These are phyloP conservation scores for Galago senegalensis DNA, from an alignment of 2,797 vertebrate species.

Conservation along the genomic window DNA sequence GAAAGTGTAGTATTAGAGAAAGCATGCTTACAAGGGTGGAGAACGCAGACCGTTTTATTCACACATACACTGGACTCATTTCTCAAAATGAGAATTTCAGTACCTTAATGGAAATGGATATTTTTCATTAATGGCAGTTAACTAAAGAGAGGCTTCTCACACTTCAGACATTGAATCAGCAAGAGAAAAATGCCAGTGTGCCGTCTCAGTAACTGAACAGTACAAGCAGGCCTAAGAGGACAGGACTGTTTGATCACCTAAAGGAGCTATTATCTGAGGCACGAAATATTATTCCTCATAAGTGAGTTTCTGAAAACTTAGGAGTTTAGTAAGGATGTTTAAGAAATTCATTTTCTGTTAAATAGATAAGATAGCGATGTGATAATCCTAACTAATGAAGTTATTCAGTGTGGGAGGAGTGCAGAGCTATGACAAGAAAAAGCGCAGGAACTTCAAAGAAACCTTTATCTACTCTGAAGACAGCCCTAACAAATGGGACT, in stretches of 20 bases:
- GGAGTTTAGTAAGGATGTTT: constrained; percentile 80
- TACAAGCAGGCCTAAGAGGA: constrained; percentile 77
- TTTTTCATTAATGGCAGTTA: constrained; percentile 70
- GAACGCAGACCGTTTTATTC: not conserved
- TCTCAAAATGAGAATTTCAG: constrained; percentile 54
- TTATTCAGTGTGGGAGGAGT: constrained; percentile 43
- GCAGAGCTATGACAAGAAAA: not conserved
- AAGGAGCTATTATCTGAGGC: constrained; percentile 73
- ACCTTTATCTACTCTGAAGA: not conserved
- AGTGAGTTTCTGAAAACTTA: constrained; percentile 69
- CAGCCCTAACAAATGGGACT: not conserved
- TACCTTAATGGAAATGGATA: constrained; percentile 45
- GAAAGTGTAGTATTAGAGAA: not conserved
- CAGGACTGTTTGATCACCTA: constrained; percentile 68
- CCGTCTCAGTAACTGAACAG: constrained; percentile 82
- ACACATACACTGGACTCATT: not conserved
- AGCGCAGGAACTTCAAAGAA: not conserved
- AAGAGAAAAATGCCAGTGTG: constrained; percentile 60
- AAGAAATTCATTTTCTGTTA: constrained; percentile 75
- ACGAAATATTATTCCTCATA: constrained; percentile 74
- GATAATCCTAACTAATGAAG: constrained; percentile 78
- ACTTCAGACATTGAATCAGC: constrained; percentile 73
- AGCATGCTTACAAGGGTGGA: not conserved
- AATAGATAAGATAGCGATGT: constrained; percentile 64
- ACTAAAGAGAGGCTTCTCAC: constrained; percentile 46